These are phyloP conservation scores for Laterallus jamaicensis DNA, from an alignment of 2,113 vertebrate genomes.

Conservation along the genomic window DNA sequence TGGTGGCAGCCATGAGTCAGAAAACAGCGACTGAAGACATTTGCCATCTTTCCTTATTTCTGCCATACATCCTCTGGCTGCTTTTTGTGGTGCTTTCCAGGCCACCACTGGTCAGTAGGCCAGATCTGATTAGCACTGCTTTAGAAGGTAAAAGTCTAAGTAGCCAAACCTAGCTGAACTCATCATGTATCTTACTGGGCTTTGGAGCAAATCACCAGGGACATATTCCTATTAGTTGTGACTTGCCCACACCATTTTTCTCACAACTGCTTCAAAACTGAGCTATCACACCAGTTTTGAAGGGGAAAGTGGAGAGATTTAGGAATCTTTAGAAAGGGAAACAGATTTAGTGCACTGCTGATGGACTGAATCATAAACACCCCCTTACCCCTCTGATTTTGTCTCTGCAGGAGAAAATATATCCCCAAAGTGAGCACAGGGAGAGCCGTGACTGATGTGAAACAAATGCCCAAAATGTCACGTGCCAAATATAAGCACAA, in stretches of 20 bases:
- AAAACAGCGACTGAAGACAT: not conserved
- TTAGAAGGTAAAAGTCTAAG: not conserved
- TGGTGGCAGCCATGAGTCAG: not conserved
- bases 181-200: not conserved
- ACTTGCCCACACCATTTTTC: not conserved
- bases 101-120: not conserved
- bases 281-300: not conserved
- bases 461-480: rapidly evolving
- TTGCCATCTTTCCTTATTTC: not conserved
- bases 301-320: not conserved
- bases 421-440: rapidly evolving
- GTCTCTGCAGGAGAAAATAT: not conserved
- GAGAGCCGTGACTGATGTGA: too few relatives aligned
- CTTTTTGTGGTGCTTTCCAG: not conserved
- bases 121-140: not conserved
- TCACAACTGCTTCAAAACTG: not conserved
- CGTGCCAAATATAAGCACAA: not conserved
- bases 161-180: not conserved
- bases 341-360: not conserved
- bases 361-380: not conserved
- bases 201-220: not conserved
- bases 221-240: not conserved
- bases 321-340: not conserved
- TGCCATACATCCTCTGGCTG: rapidly evolving
- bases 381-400: not conserved